A percentile compares a stretch with the other conserved stretches of the same genome.
These are phyloP conservation scores for Apus apus DNA, from an alignment of 2,113 vertebrate species.

Conservation along the genomic window DNA sequence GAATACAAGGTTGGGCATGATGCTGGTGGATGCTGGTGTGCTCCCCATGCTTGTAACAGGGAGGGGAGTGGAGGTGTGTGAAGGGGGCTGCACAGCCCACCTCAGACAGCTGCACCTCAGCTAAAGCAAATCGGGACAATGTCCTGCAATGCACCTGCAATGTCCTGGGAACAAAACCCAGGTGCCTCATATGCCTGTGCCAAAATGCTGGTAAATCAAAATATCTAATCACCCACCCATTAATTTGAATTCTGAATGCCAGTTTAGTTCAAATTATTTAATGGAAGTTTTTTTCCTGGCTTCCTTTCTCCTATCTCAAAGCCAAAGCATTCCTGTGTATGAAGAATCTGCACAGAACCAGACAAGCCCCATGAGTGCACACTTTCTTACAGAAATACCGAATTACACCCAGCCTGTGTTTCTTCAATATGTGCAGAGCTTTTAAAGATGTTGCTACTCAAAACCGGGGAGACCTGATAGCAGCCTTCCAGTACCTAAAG, in stretches of 20 bases:
- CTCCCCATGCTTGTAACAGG: rapidly evolving
- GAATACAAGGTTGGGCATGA: not conserved
- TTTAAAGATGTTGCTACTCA: not conserved
- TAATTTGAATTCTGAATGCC: not conserved
- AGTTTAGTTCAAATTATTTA: not conserved
- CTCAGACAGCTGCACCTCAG: not conserved
- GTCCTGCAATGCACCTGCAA: not conserved
- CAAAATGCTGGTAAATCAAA: not conserved
- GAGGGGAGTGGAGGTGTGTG: rapidly evolving
- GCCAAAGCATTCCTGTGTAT: rapidly evolving
- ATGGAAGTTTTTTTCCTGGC: not conserved
- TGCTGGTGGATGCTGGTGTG: not conserved
- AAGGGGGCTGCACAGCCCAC: not conserved
- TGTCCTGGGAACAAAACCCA: not conserved
- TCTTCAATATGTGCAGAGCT: not conserved
- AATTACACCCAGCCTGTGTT: not conserved
- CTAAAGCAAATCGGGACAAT: not conserved
- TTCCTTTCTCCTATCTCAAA: not conserved
- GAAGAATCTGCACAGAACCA: not conserved
- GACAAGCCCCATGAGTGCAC: rapidly evolving
- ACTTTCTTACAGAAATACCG: not conserved
- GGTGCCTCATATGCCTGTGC: too few relatives aligned
- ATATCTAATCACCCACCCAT: not conserved
- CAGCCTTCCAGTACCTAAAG: too few relatives aligned
- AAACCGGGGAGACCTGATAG: not conserved